Base-by-base conservation (phyloP, 2,888 invertebrate species). In the Cloeon dipterum region DNA sequence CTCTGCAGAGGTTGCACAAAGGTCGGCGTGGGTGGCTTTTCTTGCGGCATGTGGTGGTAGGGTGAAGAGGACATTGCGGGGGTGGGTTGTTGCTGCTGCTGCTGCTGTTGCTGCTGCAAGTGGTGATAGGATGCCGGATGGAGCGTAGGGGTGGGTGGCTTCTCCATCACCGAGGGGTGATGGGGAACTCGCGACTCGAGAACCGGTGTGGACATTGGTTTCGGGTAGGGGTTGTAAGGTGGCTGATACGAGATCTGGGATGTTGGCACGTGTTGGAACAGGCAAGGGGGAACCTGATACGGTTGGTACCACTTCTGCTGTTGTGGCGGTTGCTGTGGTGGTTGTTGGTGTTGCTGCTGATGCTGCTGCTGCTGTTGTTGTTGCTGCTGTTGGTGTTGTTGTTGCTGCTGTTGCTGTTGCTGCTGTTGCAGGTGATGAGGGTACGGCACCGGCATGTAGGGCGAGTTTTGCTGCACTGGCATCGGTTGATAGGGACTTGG, bases 381-480 rank as follows among this genome's bases (percentile, higher is more conserved):
- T n/a, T n/a, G n/a, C n/a, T n/a, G n/a, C n/a, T n/a, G n/a, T n/a
- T 26, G 26, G 3, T 13, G 4, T 10, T 25, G 25, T n/a, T 25
- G 25, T n/a, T 25, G n/a, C 7, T 26, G 26, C 7, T 16, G 16
- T 26, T 13, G 16, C 16, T 16, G 19, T 11, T 29, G 14, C 7
- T n/a, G 16, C 16, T 29, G 36, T 29, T 43, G 41, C n/a, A n/a
- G n/a, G n/a, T n/a, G n/a, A n/a, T n/a, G n/a, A n/a, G n/a, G n/a
- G n/a, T n/a, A n/a, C 25, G 42, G 40, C 26, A 41, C 38, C 25
- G 41, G 36, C 17, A 34, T 29, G 20, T 39, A 34, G 7, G 39
- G 39, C 4, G 20, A 13, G 20, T 18, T 38, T 20, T 21, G 13
- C 17, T 35, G 19, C 19, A 18, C n/a, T 8, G 36, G 20, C 3